phyloP scores from a whole-genome alignment of 2,113 vertebrate species.

The Vidua chalybeata region DNA sequence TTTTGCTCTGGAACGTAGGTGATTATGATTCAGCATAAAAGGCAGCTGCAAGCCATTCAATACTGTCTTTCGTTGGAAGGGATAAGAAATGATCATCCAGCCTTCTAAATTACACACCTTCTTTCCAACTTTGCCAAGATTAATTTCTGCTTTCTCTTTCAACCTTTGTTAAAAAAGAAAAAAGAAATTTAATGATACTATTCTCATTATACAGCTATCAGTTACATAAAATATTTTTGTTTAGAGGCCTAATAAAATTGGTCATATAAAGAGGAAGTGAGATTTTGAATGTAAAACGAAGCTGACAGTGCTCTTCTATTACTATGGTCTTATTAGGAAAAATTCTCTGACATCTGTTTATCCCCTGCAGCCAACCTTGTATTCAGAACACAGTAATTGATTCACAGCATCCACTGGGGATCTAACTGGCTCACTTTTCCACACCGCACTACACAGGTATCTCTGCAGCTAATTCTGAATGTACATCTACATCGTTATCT shows the following conservation, averaged over 20 bases:
- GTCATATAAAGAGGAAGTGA: slow-evolving; percentile 84
- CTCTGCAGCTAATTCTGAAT: slow-evolving; percentile 83
- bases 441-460: slow-evolving; percentile 84
- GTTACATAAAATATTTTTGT: slow-evolving; percentile 81
- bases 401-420: slow-evolving; percentile 89
- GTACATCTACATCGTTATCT: slow-evolving; percentile 86
- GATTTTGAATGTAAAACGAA: slow-evolving; percentile 86
- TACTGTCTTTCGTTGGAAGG: background rate
- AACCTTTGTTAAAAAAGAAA: slow-evolving; percentile 56
- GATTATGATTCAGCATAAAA: slow-evolving; percentile 59
- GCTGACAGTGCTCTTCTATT: slow-evolving; percentile 87
- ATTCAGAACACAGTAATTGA: slow-evolving; percentile 95
- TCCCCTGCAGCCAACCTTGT: slow-evolving; percentile 89
- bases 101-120: slow-evolving; percentile 24
- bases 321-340: slow-evolving; percentile 88
- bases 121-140: slow-evolving; percentile 3
- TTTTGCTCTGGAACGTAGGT: slow-evolving; percentile 16
- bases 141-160: slow-evolving; percentile 28
- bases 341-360: slow-evolving; percentile 91
- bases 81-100: background rate
- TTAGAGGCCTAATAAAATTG: slow-evolving; percentile 82
- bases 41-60: background rate
- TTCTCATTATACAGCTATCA: slow-evolving; percentile 63
- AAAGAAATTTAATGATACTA: slow-evolving; percentile 59
- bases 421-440: slow-evolving; percentile 82